Base-by-base conservation (phyloP, 1,140 invertebrate species). In the Aphelenchoides besseyi region DNA sequence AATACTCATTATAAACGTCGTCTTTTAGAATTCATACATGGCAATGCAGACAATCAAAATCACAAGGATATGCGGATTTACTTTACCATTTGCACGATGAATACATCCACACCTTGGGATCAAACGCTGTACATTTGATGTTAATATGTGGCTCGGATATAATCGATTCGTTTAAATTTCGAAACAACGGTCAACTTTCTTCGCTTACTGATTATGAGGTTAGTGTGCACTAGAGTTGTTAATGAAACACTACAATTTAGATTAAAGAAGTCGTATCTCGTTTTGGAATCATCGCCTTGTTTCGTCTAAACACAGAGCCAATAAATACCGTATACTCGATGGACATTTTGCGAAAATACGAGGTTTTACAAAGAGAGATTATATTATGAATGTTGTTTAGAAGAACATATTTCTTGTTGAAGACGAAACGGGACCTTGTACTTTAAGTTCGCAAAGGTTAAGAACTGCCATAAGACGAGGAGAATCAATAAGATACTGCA, bases 381-480 rank as follows among this genome's bases (percentile, higher is more conserved):
- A 2, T 66, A 41, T 29, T 37, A n/a, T 66, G 3, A 35, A 53
- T 23, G 30, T 53, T n/a, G 12, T 66, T 37, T 30, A 66, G 63
- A 66, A 66, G 36, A 66, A 66, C 8, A 66, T 66, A 33, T 66
- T 33, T 32, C 12, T 66, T 23, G 36, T 66, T n/a, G 32, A 66
- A 12, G 63, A 66, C 63, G 63, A 66, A 53, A 35, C 32, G 36
- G 30, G 63, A 2, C 32, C 32, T 1, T 32, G n/a, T 12, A 32
- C 63, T 16, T 29, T 66, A 30, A 36, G 32, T 37, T 66, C 63
- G 12, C 30, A 26, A 2, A 26, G 63, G 23, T 30, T 66, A 53
- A 0, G 63, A 32, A 66, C 32, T 16, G 63, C 63, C 16, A 33
- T 66, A 16, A 1, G 63, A 35, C 30, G 63, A 12, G 30, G 30